phyloP scores from a whole-genome alignment of 2,888 invertebrate genomes.

The Spicauda simplicius region DNA sequence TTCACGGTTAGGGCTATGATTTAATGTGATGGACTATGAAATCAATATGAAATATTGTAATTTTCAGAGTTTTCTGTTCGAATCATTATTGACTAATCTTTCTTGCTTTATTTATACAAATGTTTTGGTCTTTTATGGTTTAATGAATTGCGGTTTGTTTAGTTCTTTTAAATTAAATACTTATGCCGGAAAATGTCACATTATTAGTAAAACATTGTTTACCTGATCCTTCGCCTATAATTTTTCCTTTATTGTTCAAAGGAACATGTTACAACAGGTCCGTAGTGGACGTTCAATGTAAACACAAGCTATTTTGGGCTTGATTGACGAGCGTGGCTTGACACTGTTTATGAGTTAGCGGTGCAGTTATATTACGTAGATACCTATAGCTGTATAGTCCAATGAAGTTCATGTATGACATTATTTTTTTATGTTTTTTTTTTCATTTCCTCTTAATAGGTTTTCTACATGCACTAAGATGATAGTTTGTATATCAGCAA shows the following conservation, averaged over 20 bases:
- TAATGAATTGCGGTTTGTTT: too few species aligned
- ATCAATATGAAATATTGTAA: slow-evolving; percentile 2
- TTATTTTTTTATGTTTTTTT: slow-evolving; percentile 4
- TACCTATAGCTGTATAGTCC: slow-evolving; percentile 10
- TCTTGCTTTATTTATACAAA: too few species aligned
- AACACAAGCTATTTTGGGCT: slow-evolving; percentile 67
- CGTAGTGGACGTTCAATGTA: slow-evolving; percentile 46
- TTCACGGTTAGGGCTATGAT: slow-evolving; percentile 28
- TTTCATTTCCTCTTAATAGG: background rate
- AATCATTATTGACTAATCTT: too few species aligned
- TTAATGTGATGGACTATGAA: slow-evolving; percentile 10
- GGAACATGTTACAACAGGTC: slow-evolving; percentile 50
- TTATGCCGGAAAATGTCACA: background rate
- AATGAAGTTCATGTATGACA: background rate
- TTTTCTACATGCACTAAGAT: too few species aligned
- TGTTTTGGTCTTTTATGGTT: too few species aligned
- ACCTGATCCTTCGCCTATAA: slow-evolving; percentile 24
- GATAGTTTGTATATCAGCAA: too few species aligned
- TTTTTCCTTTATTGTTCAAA: slow-evolving; percentile 40
- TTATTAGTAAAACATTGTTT: slow-evolving; percentile 12
- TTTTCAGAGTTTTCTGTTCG: background rate
- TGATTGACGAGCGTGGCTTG: slow-evolving; percentile 61
- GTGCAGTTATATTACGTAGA: slow-evolving; percentile 18
- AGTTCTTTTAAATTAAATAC: too few species aligned
- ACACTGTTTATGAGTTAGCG: slow-evolving; percentile 57